These are phyloP conservation scores for Drosophila busckii DNA, from an alignment of 1,140 invertebrate genomes.

Conservation along the genomic window DNA sequence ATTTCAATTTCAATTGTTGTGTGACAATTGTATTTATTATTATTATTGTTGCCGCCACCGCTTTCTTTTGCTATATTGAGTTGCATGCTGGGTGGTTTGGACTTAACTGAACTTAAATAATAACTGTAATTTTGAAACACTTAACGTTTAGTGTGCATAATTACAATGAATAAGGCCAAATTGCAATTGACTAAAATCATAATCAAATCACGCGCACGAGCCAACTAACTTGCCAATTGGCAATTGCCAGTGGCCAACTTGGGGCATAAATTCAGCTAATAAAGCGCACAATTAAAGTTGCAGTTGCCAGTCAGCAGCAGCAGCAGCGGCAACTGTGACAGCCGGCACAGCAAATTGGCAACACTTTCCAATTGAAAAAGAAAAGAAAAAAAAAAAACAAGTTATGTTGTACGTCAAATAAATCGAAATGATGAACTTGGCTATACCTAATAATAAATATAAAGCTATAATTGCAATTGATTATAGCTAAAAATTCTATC, in stretches of 20 bases:
- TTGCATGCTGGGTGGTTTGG: background rate
- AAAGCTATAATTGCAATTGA: background rate
- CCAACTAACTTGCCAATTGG: conserved; percentile 28
- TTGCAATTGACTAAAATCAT: conserved; percentile 60
- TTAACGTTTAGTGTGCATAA: conserved; percentile 68
- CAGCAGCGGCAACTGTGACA: conserved; percentile 1
- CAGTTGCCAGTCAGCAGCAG: conserved; percentile 39
- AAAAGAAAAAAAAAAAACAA: conserved; percentile 26
- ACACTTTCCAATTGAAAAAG: conserved; percentile 72
- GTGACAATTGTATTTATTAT: conserved; percentile 39
- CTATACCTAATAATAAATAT: conserved; percentile 1
- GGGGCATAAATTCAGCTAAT: conserved; percentile 70
- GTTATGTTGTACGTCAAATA: conserved; percentile 18
- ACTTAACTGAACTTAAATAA: conserved; percentile 29
- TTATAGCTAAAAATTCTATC: too few relatives aligned
- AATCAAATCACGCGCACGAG: conserved; percentile 41
- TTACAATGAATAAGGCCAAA: conserved; percentile 60
- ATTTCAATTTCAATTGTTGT: conserved; percentile 57
- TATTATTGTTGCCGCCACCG: conserved; percentile 41
- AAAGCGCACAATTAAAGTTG: conserved; percentile 70
- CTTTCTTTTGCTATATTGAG: conserved; percentile 43
- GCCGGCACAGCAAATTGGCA: conserved; percentile 60
- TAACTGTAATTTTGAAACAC: conserved; percentile 68
- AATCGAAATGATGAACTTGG: background rate
- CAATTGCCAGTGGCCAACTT: conserved; percentile 37